Base-by-base conservation (phyloP, 2,888 invertebrate genomes). In the Disparrhopalites patrizii region DNA sequence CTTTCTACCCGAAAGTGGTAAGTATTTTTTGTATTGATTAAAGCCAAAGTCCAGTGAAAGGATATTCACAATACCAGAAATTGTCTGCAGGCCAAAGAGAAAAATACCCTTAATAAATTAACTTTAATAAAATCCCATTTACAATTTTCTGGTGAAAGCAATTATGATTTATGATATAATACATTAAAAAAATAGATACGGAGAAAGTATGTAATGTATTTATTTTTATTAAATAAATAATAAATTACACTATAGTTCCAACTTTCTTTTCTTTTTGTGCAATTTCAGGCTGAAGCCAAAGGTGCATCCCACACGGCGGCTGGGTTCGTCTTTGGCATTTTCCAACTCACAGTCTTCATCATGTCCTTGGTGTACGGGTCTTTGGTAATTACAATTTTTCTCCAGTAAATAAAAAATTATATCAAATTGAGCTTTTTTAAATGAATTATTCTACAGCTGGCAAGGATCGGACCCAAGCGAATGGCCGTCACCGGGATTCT, bases 251-350 rank as follows among this genome's bases (percentile, higher is more conserved):
- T n/a, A n/a, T n/a, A n/a, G n/a, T n/a, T n/a, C 38, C 10, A 15
- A 20, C 13, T 20, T 13, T 58, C 2, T 28, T 18, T 43, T 33
- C 52, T 10, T 33, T 4, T 40, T 50, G 3, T 33, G 23, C n/a
- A 30, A 28, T 52, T 60, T 3, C 36, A 91, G 90, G 92, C 92
- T 13, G 88, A 89, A 77, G 83, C 82, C 68, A 91, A 91, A 81
- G 88, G 88, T 5, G 89, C 90, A 27, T 83, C 87, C 18, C 87
- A 90, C 0, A 86, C 90, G 15, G 89, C 91, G 77, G 91, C 90
- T 77, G 92, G 93, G 0, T 82, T 92, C 71, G 91, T 93, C 1
- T 93, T 93, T 78, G 92, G 92, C 1, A 83, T 91, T 47, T 93
- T 91, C 79, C 91, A 92, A 78, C 81, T 93, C 62, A 85, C 89